Conservation (phyloP, 2,113 vertebrate genomes). For the Ellobius talpinus region DNA sequence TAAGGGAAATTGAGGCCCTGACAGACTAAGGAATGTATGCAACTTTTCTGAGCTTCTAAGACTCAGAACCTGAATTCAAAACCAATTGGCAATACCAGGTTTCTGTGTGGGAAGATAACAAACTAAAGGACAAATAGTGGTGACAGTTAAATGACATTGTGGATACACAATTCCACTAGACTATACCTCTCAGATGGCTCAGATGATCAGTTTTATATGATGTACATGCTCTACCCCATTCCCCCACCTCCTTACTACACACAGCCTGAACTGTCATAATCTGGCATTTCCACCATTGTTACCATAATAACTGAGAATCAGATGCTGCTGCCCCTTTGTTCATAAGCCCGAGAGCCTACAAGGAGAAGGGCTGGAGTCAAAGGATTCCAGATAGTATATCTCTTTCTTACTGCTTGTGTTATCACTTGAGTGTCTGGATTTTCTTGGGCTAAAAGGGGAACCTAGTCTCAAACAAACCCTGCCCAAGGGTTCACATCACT, state of each 20-base stretch:
- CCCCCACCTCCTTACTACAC: not conserved
- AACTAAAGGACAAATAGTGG: not conserved
- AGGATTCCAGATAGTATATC: conserved; percentile 39
- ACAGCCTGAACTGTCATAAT: not conserved
- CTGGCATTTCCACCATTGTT: conserved; percentile 24
- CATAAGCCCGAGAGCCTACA: not conserved
- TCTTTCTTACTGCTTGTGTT: conserved; percentile 41
- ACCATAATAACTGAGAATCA: not conserved
- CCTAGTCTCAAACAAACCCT: not conserved
- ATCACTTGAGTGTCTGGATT: conserved; percentile 6
- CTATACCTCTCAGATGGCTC: not conserved
- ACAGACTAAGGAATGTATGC: not conserved
- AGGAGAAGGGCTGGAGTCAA: not conserved
- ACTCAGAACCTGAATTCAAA: conserved; percentile 38
- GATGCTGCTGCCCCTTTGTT: not conserved
- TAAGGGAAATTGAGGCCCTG: not conserved
- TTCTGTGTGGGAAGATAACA: conserved; percentile 18
- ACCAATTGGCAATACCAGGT: not conserved
- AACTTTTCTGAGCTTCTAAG: conserved; percentile 23
- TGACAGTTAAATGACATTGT: not conserved
- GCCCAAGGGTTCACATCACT: not conserved
- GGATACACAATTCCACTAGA: not conserved
- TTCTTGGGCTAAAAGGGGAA: conserved; percentile 38
- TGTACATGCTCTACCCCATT: not conserved
- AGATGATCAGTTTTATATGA: not conserved